Conservation (phyloP, 2,797 vertebrate genomes). For the Morelia viridis region DNA sequence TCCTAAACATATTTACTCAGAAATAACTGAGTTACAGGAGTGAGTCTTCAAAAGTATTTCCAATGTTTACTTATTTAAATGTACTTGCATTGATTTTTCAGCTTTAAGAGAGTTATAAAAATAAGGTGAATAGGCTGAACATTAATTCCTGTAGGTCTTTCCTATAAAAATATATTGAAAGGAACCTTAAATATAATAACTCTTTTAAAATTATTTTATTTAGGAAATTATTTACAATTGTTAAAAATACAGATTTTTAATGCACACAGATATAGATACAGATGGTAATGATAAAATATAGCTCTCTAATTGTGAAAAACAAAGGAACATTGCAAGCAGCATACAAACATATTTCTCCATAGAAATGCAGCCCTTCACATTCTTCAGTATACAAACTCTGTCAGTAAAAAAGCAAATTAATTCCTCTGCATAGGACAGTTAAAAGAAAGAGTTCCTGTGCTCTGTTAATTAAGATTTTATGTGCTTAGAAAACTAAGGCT, state of each 20-base stretch:
- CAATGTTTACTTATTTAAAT: not conserved
- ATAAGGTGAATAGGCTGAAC: not conserved
- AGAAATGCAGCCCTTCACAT: constrained; percentile 37
- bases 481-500: constrained; percentile 29
- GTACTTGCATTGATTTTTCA: not conserved
- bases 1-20: not conserved
- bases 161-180: not conserved
- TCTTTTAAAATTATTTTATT: not conserved
- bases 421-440: not conserved
- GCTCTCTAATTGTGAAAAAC: constrained; percentile 28
- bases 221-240: constrained; percentile 49
- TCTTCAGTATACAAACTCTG: constrained; percentile 6
- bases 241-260: constrained; percentile 48
- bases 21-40: not conserved
- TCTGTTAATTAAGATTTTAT: constrained; percentile 24
- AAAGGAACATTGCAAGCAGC: constrained; percentile 33
- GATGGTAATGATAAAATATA: constrained; percentile 37
- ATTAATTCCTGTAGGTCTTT: not conserved
- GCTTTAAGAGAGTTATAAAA: not conserved
- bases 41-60: not conserved
- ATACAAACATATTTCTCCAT: constrained; percentile 41
- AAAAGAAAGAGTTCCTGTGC: constrained; percentile 42
- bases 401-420: constrained; percentile 23
- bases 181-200: not conserved
- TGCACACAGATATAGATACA: not conserved